Evolutionary conservation across 2,888 invertebrate species (phyloP), one percentile per base, ranked within the genome.

Genomic region (Sarcophaga carnaria): DNA sequence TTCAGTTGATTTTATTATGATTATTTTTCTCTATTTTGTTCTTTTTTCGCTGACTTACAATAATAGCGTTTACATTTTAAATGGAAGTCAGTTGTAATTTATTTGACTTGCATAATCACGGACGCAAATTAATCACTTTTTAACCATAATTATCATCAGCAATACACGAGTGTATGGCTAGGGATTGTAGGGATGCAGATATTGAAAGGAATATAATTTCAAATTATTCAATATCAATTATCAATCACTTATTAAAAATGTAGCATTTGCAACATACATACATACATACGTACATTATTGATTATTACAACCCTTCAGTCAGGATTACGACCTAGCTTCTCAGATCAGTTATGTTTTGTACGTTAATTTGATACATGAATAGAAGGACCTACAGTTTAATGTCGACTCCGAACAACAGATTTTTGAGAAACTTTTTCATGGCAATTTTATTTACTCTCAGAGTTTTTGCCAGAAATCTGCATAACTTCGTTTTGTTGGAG

Each of bases 71-170:
- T 70, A 64, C 49, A 59, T 63, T 72, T 81, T 81, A 81, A 83
- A 86, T 88, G 60, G 76, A 82, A 87, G 86, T 75, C 86, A 77
- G 49, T 83, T 82, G 86, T 85, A 86, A 85, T 88, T 85, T 88
- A 88, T 88, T 88, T 86, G 77, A 76, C 80, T 83, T 67, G 78
- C 72, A 86, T 70, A 87, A 83, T 84, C 87, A 78, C 74, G 71
- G 49, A 72, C 67, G 82, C 79, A 85, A 81, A 72, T 87, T 86
- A 78, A 86, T 76, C 82, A 84, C 77, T 84, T 76, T 79, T 87
- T 70, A 78, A 80, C 75, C 72, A 83, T 85, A 80, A 83, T 83
- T 83, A 71, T 66, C 67, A 59, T 59, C 45, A 70, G 74, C 12
- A 69, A 25, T 71, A 37, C 59, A 12, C 66, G 72, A 12, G 54